These are phyloP conservation scores for Peromyscus aztecus DNA, from an alignment of 2,797 vertebrate species.

Conservation along the genomic window DNA sequence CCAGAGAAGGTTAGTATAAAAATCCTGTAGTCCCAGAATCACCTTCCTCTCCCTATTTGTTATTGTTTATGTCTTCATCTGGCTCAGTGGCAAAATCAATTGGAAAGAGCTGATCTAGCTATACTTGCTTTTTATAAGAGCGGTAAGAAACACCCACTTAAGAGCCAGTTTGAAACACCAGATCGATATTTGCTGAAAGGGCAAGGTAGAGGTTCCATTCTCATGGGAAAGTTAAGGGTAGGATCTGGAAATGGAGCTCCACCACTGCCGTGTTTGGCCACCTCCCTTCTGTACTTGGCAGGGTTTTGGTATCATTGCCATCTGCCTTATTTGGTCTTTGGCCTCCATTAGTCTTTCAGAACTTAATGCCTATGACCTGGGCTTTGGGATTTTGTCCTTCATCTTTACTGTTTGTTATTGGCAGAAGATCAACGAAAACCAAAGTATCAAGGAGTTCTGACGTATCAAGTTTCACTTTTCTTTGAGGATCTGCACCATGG, in stretches of 20 bases:
- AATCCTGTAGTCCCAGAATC: constrained; percentile 46
- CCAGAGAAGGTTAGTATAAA: background rate
- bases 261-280: background rate
- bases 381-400: background rate
- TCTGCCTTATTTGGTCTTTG: background rate
- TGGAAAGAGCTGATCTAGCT: constrained; percentile 54
- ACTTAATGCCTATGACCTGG: background rate
- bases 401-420: background rate
- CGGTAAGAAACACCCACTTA: background rate
- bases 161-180: background rate
- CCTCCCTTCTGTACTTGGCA: background rate
- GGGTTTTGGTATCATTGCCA: background rate
- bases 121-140: background rate
- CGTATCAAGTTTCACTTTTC: background rate
- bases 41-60: background rate
- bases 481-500: background rate
- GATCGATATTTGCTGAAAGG: constrained; percentile 34
- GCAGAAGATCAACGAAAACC: background rate
- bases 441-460: background rate
- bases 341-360: background rate
- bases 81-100: constrained; percentile 65
- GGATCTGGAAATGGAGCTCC: background rate
- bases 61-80: constrained; percentile 68
- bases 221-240: background rate
- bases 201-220: background rate